Percentiles rank a stretch among this genome's conserved stretches.
Evolutionary conservation across 2,113 vertebrate species (phyloP).

Genomic region (Centropristis striata): DNA sequence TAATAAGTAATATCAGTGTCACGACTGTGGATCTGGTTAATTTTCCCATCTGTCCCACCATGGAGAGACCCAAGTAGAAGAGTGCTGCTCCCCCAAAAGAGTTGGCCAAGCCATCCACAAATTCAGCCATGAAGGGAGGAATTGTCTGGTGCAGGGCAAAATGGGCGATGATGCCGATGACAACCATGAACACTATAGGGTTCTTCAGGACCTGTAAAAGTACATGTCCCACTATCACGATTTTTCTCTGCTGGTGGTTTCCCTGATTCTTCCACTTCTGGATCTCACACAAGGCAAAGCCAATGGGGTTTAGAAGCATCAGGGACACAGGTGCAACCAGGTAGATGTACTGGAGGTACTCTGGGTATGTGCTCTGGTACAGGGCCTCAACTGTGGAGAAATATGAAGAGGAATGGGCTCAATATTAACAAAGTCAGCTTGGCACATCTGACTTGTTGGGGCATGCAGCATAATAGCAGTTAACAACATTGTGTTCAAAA

Average conservation of each 20-base stretch:
- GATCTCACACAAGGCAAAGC: conserved; percentile 97
- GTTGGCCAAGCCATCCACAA: conserved; percentile 94
- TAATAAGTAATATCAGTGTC: conserved; percentile 94
- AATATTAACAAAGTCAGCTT: neutral
- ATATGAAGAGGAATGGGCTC: conserved; percentile 49
- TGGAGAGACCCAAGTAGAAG: conserved; percentile 97
- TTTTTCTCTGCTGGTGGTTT: conserved; percentile 89
- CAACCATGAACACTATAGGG: conserved; percentile 97
- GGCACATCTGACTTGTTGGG: neutral
- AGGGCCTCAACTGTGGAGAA: conserved; percentile 93
- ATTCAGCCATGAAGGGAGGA: conserved; percentile 92
- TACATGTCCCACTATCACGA: conserved; percentile 89
- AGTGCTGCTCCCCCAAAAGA: conserved; percentile 97
- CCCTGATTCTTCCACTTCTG: conserved; percentile 92
- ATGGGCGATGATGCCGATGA: conserved; percentile 93
- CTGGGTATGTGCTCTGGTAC: conserved; percentile 93
- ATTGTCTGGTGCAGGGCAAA: conserved; percentile 92
- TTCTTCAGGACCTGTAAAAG: conserved; percentile 93
- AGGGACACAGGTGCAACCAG: conserved; percentile 97
- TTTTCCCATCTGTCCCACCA: conserved; percentile 95
- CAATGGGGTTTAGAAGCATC: conserved; percentile 96
- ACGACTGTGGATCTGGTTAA: conserved; percentile 93
- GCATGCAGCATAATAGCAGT: neutral
- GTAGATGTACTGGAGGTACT: conserved; percentile 99
- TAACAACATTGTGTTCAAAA: neutral